Conservation (phyloP, 2,113 vertebrate genomes). For the Hippocampus barbouri region DNA sequence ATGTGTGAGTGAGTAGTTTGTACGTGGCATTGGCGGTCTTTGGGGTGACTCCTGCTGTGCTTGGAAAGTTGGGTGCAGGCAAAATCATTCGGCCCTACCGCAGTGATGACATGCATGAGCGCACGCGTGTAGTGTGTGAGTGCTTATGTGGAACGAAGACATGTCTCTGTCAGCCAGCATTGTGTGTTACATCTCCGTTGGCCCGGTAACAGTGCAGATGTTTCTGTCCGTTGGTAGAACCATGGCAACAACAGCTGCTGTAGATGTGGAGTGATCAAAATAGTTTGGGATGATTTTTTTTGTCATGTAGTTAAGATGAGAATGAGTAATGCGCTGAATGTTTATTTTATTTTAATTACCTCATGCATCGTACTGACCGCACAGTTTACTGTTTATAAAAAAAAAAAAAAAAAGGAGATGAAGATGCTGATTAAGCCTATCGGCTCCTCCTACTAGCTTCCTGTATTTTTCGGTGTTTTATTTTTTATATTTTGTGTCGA, state of each 20-base stretch:
- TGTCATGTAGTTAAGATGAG: slow-evolving; percentile 8
- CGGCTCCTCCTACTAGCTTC: no score
- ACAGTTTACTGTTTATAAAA: no score
- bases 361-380: background rate
- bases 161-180: slow-evolving; percentile 38
- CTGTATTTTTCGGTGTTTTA: no score
- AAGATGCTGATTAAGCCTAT: no score
- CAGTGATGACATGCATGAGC: slow-evolving; percentile 34
- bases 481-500: no score
- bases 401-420: no score
- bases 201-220: slow-evolving; percentile 55
- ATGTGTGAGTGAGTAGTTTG: slow-evolving; percentile 9
- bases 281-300: slow-evolving; percentile 20
- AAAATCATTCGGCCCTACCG: slow-evolving; percentile 35
- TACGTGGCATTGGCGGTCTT: slow-evolving; percentile 13
- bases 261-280: slow-evolving; percentile 14
- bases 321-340: background rate
- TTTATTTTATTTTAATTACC: background rate
- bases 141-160: slow-evolving; percentile 24
- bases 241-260: slow-evolving; percentile 51
- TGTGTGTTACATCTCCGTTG: slow-evolving; percentile 56
- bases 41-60: slow-evolving; percentile 26
- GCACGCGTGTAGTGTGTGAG: background rate
- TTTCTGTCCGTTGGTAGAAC: slow-evolving; percentile 44
- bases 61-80: slow-evolving; percentile 40